Evolutionary conservation across 1,140 invertebrate genomes (phyloP), one percentile per base, ranked within the genome.

Genomic region (Anastatus disparis): DNA sequence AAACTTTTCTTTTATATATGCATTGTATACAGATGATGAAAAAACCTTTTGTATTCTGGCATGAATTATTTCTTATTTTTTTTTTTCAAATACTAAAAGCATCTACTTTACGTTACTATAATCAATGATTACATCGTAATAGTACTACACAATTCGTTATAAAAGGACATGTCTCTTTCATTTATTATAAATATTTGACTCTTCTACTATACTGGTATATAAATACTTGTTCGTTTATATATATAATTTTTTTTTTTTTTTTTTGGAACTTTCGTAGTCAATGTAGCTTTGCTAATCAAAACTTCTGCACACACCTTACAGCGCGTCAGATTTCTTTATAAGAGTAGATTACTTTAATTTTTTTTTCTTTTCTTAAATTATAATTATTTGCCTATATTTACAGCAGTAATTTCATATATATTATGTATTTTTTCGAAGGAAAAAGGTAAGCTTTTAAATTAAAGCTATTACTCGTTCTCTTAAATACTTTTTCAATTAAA

Each of bases 171-270:
- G 38, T 59, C 52, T 67, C 35, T 58, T n/a, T 68, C 46, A 70
- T 63, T 64, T 59, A 68, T 71, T 68, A 71, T 69, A 67, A 59
- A 69, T 65, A 72, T 48, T 42, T 66, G 52, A 55, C 42, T 65
- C 27, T 70, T 55, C 70, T 70, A 63, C 66, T 61, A 72, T 61
- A 72, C 17, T 26, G 72, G 70, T 76, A 66, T 72, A 71, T 56
- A 72, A 75, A 77, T 76, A 71, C 70, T 75, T 64, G 53, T 48
- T 73, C 63, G 8, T 58, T 73, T 68, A 48, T 67, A 70, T 55
- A 44, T 42, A 53, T 38, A 58, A 52, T 24, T 50, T 56, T 58
- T 65, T 64, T 1, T 48, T 26, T 59, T 62, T 31, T 38, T 17
- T 70, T 56, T 58, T 58, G 35, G 40, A 70, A 70, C 35, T 64